A percentile compares a stretch with the other conserved stretches of the same genome.
phyloP scores from a whole-genome alignment of 1,140 invertebrate genomes.

The Drosophila grimshawi region DNA sequence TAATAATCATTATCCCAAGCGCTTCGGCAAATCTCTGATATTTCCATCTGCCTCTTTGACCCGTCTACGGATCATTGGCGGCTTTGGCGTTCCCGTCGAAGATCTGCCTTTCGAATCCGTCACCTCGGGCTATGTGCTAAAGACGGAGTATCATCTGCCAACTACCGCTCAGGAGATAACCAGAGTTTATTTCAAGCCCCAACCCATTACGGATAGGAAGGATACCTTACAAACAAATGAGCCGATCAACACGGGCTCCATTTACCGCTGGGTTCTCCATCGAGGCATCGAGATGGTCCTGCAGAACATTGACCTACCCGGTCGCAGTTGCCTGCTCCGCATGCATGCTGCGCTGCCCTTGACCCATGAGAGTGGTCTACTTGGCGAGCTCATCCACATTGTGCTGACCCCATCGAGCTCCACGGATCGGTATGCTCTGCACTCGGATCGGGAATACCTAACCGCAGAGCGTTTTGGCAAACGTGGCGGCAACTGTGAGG shows the following conservation, averaged over 20 bases:
- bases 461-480: slow-evolving; percentile 56
- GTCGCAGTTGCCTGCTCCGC: slow-evolving; percentile 88
- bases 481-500: slow-evolving; percentile 52
- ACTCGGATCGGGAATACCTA: slow-evolving; percentile 51
- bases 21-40: slow-evolving; percentile 71
- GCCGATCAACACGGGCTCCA: slow-evolving; percentile 33
- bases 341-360: slow-evolving; percentile 88
- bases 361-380: slow-evolving; percentile 87
- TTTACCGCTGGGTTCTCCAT: slow-evolving; percentile 80
- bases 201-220: slow-evolving; percentile 55
- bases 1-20: slow-evolving; percentile 37
- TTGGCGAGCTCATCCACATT: slow-evolving; percentile 89
- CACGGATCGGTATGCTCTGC: slow-evolving; percentile 37
- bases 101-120: slow-evolving; percentile 76
- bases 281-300: slow-evolving; percentile 72
- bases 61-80: slow-evolving; percentile 79
- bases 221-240: neutral
- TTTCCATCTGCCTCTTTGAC: slow-evolving; percentile 78
- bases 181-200: slow-evolving; percentile 63
- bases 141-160: slow-evolving; percentile 81
- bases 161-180: slow-evolving; percentile 62
- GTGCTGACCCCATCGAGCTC: slow-evolving; percentile 86
- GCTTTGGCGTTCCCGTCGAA: slow-evolving; percentile 81
- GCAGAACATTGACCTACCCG: slow-evolving; percentile 86
- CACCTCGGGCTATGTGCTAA: slow-evolving; percentile 81